These are phyloP conservation scores for Turritopsis rubra DNA, from an alignment of 30 jellyfish, hydroid and myxozoan species.

Conservation along the genomic window DNA sequence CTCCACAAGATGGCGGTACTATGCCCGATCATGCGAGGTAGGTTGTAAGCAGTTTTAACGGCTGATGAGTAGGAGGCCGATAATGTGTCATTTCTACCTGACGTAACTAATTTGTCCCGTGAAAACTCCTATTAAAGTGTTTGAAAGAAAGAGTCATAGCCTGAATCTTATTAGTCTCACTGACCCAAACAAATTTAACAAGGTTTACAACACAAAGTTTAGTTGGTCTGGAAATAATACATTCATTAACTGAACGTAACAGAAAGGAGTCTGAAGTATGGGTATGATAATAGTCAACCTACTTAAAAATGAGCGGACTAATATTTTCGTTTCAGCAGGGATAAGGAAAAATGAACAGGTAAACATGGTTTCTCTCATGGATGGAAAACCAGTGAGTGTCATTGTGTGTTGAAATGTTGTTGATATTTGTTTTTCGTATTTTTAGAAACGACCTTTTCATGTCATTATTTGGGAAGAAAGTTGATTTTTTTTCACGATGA, in stretches of 20 bases:
- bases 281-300: no score
- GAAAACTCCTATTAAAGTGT: background rate
- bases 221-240: no score
- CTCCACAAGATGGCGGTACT: conserved; percentile 51
- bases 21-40: conserved; percentile 83
- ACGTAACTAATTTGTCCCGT: no score
- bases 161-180: no score
- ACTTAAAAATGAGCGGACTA: no score
- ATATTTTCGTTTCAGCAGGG: no score
- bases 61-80: background rate
- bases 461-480: conserved; percentile 53
- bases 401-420: background rate
- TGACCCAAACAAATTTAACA: no score
- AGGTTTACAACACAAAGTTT: no score
- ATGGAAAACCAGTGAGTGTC: background rate
- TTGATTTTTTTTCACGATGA: background rate
- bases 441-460: conserved; percentile 57
- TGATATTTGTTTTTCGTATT: conserved; percentile 9
- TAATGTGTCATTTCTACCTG: background rate
- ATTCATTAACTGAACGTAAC: no score
- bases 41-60: background rate
- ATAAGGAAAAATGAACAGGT: no score
- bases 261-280: no score
- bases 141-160: no score
- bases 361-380: background rate